Conservation (phyloP, 2,888 invertebrate genomes). For the Sphaerophoria taeniata region DNA sequence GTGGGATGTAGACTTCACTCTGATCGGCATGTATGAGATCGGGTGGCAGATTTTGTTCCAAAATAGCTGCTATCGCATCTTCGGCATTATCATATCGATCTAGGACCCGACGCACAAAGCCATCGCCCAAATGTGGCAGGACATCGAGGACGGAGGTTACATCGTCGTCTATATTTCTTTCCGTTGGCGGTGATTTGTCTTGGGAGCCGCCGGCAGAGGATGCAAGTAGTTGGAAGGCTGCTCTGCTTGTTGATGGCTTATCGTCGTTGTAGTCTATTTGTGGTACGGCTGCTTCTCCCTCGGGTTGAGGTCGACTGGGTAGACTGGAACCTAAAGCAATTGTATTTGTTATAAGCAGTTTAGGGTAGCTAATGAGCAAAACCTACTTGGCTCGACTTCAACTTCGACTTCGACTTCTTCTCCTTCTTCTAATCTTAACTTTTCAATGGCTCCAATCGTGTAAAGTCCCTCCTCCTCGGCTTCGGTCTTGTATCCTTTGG, state of each 20-base stretch:
- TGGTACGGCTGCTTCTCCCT: conserved; percentile 39
- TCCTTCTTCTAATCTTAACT: background rate
- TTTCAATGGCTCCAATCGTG: conserved; percentile 43
- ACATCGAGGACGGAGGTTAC: conserved; percentile 84
- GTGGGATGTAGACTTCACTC: conserved; percentile 86
- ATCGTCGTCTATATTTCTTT: conserved; percentile 81
- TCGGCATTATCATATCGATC: conserved; percentile 90
- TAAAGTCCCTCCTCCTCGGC: conserved; percentile 66
- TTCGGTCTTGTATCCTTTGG: conserved; percentile 77
- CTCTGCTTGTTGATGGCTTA: conserved; percentile 51
- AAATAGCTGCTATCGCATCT: conserved; percentile 91
- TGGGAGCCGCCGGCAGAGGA: conserved; percentile 4
- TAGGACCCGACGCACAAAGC: conserved; percentile 88
- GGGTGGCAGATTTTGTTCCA: conserved; percentile 86
- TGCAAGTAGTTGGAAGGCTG: background rate
- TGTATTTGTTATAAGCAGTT: too few relatives aligned
- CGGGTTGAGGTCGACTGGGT: conserved; percentile 46
- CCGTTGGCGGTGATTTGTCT: background rate
- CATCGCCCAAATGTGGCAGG: conserved; percentile 92
- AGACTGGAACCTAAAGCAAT: conserved; percentile 2
- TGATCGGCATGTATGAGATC: conserved; percentile 83
- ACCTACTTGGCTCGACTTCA: conserved; percentile 32
- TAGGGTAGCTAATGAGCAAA: too few relatives aligned
- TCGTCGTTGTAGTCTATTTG: conserved; percentile 51
- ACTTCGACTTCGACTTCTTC: background rate